Evolutionary conservation across 1,140 invertebrate genomes (phyloP), one percentile per base, ranked within the genome.

Genomic region (Pogonognathellus flavescens): DNA sequence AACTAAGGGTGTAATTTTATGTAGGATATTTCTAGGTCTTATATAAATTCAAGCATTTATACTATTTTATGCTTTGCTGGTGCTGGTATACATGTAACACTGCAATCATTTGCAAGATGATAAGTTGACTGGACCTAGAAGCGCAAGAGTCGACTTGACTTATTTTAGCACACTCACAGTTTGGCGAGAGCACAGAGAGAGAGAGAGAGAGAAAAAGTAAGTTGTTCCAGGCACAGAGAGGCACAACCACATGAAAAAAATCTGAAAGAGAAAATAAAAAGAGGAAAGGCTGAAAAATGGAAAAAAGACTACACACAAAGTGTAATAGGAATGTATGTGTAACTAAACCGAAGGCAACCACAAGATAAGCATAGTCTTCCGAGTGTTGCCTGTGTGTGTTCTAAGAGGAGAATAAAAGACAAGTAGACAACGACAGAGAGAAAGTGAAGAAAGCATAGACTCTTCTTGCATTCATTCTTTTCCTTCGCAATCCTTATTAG

Each of bases 381-480:
- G 31, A 41, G 31, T 3, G 25, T 76, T 11, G 31, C 16, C 31
- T 76, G 14, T 76, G 70, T 76, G 70, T 50, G 70, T n/a, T n/a
- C 31, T 41, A 76, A 76, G 31, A 76, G 16, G 6, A 62, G 59
- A 62, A 62, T 25, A 76, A 76, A 72, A 76, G 70, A 16, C 70
- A 31, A 9, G 41, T 16, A 49, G 70, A 76, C 14, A 16, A 20
- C 62, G 70, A 76, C 70, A 76, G 31, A 76, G 70, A 50, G 70
- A 76, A 76, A 76, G 70, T 49, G 70, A 25, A 66, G 62, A 66
- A 66, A 66, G 62, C 62, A 66, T 20, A 66, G 41, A 76, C 70
- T 72, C 66, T 41, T 72, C 66, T 41, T 49, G n/a, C 41, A 49
- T 31, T 76, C 22, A 22, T 31, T 76, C 14, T 31, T 76, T 50